phyloP scores from a whole-genome alignment of 2,888 invertebrate genomes.

The Caenorhabditis sp. region DNA sequence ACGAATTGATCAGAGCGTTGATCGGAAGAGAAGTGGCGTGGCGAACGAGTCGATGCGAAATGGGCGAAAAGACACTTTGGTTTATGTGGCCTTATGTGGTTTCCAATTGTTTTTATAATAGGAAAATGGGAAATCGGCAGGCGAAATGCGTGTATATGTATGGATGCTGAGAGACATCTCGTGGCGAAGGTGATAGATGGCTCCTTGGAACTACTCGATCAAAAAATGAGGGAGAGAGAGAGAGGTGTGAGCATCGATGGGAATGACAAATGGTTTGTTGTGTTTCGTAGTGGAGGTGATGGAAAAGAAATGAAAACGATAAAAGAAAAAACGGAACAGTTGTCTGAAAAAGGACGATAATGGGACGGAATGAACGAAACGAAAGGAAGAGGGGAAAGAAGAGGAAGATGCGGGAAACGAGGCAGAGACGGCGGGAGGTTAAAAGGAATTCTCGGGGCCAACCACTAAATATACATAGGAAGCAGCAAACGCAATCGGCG shows the following conservation, averaged over 20 bases:
- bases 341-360: slow-evolving; percentile 39
- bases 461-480: slow-evolving; percentile 61
- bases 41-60: background rate
- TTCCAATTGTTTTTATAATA: slow-evolving; percentile 10
- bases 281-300: slow-evolving; percentile 17
- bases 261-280: slow-evolving; percentile 44
- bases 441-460: slow-evolving; percentile 42
- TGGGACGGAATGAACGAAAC: too few species aligned
- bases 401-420: background rate
- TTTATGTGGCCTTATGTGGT: slow-evolving; percentile 7
- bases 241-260: slow-evolving; percentile 6
- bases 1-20: background rate
- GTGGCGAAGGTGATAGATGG: slow-evolving; percentile 23
- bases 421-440: slow-evolving; percentile 32
- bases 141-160: background rate
- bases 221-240: slow-evolving; percentile 11
- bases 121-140: background rate
- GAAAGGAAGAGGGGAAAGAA: slow-evolving; percentile 15
- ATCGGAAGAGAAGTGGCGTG: background rate
- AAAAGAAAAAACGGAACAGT: slow-evolving; percentile 32
- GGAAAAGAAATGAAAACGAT: too few species aligned
- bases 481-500: slow-evolving; percentile 22
- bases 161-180: background rate
- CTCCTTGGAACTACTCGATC: slow-evolving; percentile 23
- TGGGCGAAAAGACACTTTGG: background rate